Conservation (phyloP, 2,797 vertebrate genomes). For the Sphaeramia orbicularis region DNA sequence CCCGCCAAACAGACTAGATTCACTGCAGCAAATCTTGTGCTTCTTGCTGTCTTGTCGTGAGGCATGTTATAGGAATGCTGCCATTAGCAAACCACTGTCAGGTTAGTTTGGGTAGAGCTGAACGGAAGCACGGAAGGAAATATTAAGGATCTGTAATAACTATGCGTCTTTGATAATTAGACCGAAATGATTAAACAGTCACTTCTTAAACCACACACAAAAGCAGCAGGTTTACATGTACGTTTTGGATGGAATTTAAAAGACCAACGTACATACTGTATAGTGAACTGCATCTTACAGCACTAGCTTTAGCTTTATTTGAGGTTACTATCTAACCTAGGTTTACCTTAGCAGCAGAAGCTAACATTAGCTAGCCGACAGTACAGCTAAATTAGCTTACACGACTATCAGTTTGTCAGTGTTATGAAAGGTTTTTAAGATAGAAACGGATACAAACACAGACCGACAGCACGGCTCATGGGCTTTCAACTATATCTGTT, state of each 20-base stretch:
- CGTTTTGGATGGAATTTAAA: too few species aligned
- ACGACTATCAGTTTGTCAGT: background rate
- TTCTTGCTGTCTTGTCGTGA: background rate
- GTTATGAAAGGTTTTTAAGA: background rate
- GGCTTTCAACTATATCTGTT: background rate
- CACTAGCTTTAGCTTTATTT: constrained; percentile 16
- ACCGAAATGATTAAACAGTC: background rate
- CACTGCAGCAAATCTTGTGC: background rate
- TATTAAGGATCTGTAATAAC: background rate
- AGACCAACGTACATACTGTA: too few species aligned
- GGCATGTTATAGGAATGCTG: background rate
- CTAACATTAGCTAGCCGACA: constrained; percentile 56
- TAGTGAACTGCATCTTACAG: background rate
- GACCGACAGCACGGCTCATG: rapidly evolving
- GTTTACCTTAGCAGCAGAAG: constrained; percentile 33
- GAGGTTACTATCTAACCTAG: background rate
- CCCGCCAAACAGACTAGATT: too few species aligned
- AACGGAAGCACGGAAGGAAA: background rate
- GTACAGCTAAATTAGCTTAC: constrained; percentile 33
- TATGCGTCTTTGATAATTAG: background rate
- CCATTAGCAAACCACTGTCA: background rate
- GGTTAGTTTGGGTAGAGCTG: background rate
- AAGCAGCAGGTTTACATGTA: rapidly evolving
- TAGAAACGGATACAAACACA: background rate
- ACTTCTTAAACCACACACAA: background rate